These are phyloP conservation scores for Hydrochoerus hydrochaeris DNA, from an alignment of 2,113 vertebrate genomes.

Conservation along the genomic window DNA sequence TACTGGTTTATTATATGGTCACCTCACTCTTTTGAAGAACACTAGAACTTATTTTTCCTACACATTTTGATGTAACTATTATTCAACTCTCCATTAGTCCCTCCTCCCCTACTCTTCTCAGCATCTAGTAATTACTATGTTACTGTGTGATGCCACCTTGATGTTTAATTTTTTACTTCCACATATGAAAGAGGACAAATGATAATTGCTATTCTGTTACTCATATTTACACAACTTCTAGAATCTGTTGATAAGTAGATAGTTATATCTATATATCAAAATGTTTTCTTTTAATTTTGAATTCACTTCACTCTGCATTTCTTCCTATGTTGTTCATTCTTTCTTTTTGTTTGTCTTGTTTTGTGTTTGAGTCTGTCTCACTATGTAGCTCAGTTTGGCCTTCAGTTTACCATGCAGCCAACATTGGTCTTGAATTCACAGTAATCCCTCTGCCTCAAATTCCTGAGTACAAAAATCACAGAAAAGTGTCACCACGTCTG, in stretches of 20 bases:
- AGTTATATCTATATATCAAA: background rate
- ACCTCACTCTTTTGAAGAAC: too few relatives aligned
- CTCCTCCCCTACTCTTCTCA: too few relatives aligned
- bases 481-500: background rate
- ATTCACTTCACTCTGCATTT: background rate
- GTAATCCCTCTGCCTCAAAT: background rate
- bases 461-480: background rate
- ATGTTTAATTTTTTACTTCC: background rate
- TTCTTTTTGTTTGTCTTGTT: background rate
- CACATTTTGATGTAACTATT: too few relatives aligned
- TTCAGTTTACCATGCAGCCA: background rate
- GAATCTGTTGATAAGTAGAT: background rate
- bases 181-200: background rate
- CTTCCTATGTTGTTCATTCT: background rate
- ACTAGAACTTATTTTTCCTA: too few relatives aligned
- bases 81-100: too few relatives aligned
- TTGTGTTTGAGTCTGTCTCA: background rate
- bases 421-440: background rate
- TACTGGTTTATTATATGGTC: too few relatives aligned
- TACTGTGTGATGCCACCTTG: too few relatives aligned
- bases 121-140: too few relatives aligned
- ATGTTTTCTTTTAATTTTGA: background rate
- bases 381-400: background rate
- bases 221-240: background rate
- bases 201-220: background rate